phyloP scores from a whole-genome alignment of 2,113 vertebrate species.

The Caracal caracal region DNA sequence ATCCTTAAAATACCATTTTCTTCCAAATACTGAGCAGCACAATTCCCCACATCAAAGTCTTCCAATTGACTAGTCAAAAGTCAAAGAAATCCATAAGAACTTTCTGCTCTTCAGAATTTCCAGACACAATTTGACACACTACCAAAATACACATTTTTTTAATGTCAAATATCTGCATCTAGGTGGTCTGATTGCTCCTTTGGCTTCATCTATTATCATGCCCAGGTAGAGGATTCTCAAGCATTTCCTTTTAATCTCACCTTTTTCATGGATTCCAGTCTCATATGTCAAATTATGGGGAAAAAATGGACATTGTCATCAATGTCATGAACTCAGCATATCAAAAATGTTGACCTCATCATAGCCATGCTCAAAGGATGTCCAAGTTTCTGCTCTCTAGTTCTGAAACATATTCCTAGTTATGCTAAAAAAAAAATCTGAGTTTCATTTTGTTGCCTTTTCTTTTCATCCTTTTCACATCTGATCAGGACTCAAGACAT shows the following conservation, averaged over 20 bases:
- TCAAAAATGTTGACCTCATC: not conserved
- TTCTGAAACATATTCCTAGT: not conserved
- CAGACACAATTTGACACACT: not conserved
- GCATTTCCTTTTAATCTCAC: not conserved
- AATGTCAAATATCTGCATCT: not conserved
- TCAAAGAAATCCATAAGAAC: not conserved
- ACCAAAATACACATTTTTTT: not conserved
- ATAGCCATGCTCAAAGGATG: not conserved
- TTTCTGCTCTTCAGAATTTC: not conserved
- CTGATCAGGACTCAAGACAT: not conserved
- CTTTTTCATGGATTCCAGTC: not conserved
- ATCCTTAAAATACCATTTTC: not conserved
- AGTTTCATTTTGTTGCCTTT: not conserved
- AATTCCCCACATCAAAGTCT: not conserved
- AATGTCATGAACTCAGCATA: not conserved
- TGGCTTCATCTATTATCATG: not conserved
- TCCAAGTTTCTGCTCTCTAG: not conserved
- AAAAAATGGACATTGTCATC: not conserved
- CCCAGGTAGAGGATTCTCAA: not conserved
- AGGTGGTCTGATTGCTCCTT: not conserved
- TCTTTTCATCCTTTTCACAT: not conserved
- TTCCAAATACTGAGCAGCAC: not conserved
- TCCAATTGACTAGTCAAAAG: not conserved
- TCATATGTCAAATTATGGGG: not conserved
- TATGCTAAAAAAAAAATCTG: not conserved